Evolutionary conservation across 2,797 vertebrate genomes (phyloP).

Genomic region (Morus bassanus): DNA sequence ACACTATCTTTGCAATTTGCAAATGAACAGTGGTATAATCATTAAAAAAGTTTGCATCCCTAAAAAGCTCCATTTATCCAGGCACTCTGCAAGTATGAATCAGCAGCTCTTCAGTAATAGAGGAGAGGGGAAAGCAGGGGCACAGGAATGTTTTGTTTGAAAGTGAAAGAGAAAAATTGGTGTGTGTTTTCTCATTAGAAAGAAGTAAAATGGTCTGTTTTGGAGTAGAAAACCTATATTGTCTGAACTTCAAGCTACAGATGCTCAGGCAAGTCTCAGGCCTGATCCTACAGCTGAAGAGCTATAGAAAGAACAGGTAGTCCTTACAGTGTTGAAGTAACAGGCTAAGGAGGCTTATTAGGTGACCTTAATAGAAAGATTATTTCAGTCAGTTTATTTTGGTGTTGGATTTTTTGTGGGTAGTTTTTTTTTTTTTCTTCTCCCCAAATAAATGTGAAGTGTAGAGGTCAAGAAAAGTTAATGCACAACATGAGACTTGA

Average conservation of each 20-base stretch:
- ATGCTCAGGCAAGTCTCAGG: neutral
- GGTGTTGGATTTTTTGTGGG: neutral
- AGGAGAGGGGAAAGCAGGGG: neutral
- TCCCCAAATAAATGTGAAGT: neutral
- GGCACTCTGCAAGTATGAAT: neutral
- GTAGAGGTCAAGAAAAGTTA: neutral
- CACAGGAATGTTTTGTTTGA: neutral
- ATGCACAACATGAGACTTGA: neutral
- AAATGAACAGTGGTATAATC: neutral
- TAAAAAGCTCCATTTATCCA: neutral
- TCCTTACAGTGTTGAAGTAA: neutral
- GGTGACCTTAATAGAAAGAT: neutral
- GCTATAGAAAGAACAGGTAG: neutral
- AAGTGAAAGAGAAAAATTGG: neutral
- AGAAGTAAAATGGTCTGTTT: neutral
- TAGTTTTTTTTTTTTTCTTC: too few relatives aligned
- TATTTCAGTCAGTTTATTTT: neutral
- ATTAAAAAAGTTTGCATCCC: neutral
- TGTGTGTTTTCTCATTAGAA: neutral
- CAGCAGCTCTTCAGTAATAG: neutral
- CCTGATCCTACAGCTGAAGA: neutral
- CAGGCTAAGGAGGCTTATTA: neutral
- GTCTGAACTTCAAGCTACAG: neutral
- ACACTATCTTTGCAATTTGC: neutral
- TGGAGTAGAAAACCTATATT: neutral